These are phyloP conservation scores for Alviniconcha strummeri DNA, from an alignment of 2,888 invertebrate genomes.

Conservation along the genomic window DNA sequence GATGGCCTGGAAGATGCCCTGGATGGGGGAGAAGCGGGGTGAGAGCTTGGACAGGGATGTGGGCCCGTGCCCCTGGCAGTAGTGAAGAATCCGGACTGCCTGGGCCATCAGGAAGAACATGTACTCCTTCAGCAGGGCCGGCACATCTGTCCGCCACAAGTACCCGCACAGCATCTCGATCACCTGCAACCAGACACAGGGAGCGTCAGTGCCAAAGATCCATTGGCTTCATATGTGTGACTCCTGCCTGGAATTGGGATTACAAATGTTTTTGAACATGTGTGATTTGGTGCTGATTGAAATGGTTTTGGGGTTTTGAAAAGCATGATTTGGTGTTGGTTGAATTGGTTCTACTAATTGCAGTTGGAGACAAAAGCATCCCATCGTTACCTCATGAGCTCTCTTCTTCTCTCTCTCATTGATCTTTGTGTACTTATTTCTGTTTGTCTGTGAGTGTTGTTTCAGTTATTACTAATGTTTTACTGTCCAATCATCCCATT, in stretches of 20 bases:
- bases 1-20: slow-evolving; percentile 61
- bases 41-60: slow-evolving; percentile 30
- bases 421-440: no score
- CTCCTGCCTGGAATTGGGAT: no score
- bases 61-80: slow-evolving; percentile 55
- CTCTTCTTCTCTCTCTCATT: no score
- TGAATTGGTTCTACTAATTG: no score
- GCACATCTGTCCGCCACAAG: slow-evolving; percentile 67
- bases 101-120: slow-evolving; percentile 70
- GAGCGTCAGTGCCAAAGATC: not conserved
- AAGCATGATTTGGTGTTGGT: not conserved
- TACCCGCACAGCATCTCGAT: slow-evolving; percentile 68
- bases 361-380: no score
- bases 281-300: no score
- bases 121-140: slow-evolving; percentile 69
- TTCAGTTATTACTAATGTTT: no score
- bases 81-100: slow-evolving; percentile 64
- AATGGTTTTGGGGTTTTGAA: not conserved
- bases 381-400: no score
- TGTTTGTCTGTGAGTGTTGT: no score
- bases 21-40: slow-evolving; percentile 58
- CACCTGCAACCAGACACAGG: slow-evolving; percentile 55
- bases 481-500: no score
- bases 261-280: no score
- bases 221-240: no score